phyloP scores from a whole-genome alignment of 1,140 invertebrate genomes.

The Brachionus plicatilis region DNA sequence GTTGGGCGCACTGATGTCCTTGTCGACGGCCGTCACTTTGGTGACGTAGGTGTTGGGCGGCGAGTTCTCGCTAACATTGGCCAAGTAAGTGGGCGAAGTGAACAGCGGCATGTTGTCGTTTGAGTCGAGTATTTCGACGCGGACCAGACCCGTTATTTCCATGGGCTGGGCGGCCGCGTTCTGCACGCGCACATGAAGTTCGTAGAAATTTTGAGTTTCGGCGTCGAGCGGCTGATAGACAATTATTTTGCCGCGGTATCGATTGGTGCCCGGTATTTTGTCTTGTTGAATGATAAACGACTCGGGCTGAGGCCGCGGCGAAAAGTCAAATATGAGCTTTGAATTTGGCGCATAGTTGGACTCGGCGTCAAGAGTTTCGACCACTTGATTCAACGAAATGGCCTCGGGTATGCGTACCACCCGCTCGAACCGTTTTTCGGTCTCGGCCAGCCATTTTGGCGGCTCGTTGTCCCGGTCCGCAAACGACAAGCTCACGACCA shows the following conservation, averaged over 20 bases:
- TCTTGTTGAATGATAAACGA: slow-evolving; percentile 41
- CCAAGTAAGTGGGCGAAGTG: slow-evolving; percentile 82
- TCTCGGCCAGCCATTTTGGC: slow-evolving; percentile 15
- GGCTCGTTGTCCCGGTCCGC: slow-evolving; percentile 34
- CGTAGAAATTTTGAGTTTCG: slow-evolving; percentile 6
- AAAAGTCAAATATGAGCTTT: slow-evolving; percentile 27
- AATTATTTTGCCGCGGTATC: slow-evolving; percentile 28
- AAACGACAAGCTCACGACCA: background rate
- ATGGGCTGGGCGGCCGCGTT: slow-evolving; percentile 87
- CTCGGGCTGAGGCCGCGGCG: background rate
- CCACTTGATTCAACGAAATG: slow-evolving; percentile 15
- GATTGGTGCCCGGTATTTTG: slow-evolving; percentile 59
- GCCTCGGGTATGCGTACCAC: slow-evolving; percentile 7
- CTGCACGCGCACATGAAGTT: slow-evolving; percentile 52
- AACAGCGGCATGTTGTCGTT: slow-evolving; percentile 92
- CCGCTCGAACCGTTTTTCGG: slow-evolving; percentile 11
- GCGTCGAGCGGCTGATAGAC: slow-evolving; percentile 38
- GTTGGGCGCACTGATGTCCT: slow-evolving; percentile 67
- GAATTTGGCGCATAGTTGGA: background rate
- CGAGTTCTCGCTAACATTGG: slow-evolving; percentile 72
- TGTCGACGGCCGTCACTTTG: slow-evolving; percentile 89
- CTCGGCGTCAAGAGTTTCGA: slow-evolving; percentile 20
- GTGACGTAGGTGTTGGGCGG: slow-evolving; percentile 81
- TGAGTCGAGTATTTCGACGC: slow-evolving; percentile 74
- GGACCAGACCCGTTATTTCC: slow-evolving; percentile 84